Base-by-base conservation (phyloP, 2,888 invertebrate genomes). In the Melinaea menophilus region DNA sequence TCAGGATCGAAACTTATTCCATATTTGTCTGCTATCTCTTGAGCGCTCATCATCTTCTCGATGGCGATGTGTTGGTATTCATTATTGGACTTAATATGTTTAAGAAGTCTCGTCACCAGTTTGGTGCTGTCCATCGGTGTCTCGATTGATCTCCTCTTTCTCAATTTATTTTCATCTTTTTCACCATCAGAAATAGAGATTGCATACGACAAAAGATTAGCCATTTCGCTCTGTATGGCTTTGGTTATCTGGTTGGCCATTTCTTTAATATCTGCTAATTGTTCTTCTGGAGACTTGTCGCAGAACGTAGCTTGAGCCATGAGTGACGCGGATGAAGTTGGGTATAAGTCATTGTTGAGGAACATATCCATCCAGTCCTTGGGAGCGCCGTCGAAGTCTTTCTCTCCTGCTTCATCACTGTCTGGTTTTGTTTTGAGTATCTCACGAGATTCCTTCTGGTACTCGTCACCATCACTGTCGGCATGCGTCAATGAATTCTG, bases 1-100 rank as follows among this genome's bases (percentile, higher is more conserved):
- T 90, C 88, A 12, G 90, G 89, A 54, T 76, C 81, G 65, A 86
- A 90, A 47, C 84, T 83, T 7, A 90, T 81, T 54, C 87, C 86
- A 67, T 80, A 90, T 76, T 90, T 89, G 48, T 88, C 86, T 45
- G 90, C 90, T 2, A 90, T 90, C 73, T 90, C 86, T 75, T 90
- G 88, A 55, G 90, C 90, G 2, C 82, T 78, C 89, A 90, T 89
- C 88, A 90, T 87, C 71, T 90, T 90, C 12, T 90, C 90, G 13
- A 90, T 89, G 2, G 89, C 89, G n/a, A 88, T 82, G 64, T 89
- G 90, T 62, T 90, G 90, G 64, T 83, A 84, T 71, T 90, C 90
- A 58, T 90, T 90, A 65, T 82, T 88, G 0, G 79, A 78, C 68
- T 89, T 90, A 2, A 90, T 90, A 64, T 90, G 90, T 62, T 84